Percentiles rank a stretch among this genome's conserved stretches.
Conservation (phyloP, 1,140 invertebrate species). For the Telenomus remus region DNA sequence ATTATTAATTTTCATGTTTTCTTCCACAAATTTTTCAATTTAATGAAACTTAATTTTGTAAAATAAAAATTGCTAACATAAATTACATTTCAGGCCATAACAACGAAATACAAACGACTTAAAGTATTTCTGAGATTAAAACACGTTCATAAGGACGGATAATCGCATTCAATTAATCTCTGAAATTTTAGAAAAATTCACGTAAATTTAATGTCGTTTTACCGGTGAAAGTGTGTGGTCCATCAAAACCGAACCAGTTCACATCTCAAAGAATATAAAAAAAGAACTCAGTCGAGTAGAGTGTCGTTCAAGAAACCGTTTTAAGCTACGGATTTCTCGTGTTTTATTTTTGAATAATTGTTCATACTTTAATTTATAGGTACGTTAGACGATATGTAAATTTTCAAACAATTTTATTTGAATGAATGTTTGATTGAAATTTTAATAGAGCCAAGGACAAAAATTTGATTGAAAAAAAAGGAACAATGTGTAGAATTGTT, state of each 20-base stretch:
- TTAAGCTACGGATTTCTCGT: constrained; percentile 13
- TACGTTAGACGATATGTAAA: too few species aligned
- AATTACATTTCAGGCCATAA: not conserved
- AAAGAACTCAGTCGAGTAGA: constrained; percentile 19
- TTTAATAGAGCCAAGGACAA: not conserved
- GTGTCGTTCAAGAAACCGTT: constrained; percentile 34
- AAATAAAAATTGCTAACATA: not conserved
- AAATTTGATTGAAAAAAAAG: not conserved
- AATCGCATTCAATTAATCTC: constrained; percentile 15
- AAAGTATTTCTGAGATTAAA: too few species aligned
- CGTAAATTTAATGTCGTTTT: constrained; percentile 30
- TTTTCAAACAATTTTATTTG: too few species aligned
- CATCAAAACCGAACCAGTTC: constrained; percentile 47
- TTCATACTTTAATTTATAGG: not conserved
- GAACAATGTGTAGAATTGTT: not conserved
- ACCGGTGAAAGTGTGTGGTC: constrained; percentile 49
- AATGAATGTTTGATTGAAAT: too few species aligned
- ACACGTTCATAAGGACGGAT: not conserved
- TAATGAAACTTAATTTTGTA: too few species aligned
- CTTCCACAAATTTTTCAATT: too few species aligned
- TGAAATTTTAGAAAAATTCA: constrained; percentile 41
- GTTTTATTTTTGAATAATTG: constrained; percentile 1
- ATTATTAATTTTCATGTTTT: constrained; percentile 37
- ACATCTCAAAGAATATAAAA: constrained; percentile 18
- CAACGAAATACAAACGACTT: too few species aligned